Evolutionary conservation across 2,888 invertebrate species (phyloP).

Genomic region (Corbicula japonica): DNA sequence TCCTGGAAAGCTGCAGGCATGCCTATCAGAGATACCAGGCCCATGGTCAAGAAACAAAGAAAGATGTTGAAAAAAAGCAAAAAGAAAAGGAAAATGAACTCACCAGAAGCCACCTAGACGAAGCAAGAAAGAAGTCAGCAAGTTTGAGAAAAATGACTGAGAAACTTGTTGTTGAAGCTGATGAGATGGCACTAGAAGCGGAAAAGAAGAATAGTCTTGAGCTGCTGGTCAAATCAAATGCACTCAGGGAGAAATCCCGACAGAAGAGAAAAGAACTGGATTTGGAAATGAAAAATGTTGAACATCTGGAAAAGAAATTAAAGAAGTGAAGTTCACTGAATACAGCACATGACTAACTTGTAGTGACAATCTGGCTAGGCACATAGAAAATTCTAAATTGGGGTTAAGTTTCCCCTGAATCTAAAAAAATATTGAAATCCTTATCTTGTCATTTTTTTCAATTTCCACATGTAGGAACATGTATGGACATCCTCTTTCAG

Average conservation of each 20-base stretch:
- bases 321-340: no score
- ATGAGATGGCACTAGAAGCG: constrained; percentile 13
- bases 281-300: constrained; percentile 15
- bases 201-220: constrained; percentile 17
- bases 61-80: constrained; percentile 9
- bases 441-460: no score
- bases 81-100: constrained; percentile 20
- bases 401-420: no score
- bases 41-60: not conserved
- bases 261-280: constrained; percentile 25
- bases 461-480: no score
- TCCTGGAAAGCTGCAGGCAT: constrained; percentile 20
- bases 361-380: no score
- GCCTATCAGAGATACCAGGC: no score
- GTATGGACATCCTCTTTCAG: no score
- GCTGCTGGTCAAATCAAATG: constrained; percentile 4
- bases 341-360: no score
- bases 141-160: not conserved
- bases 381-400: no score
- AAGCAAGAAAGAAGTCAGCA: not conserved
- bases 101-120: not conserved
- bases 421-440: no score
- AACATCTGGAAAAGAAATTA: constrained; percentile 19
- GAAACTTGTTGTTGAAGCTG: constrained; percentile 1
- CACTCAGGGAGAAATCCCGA: constrained; percentile 1